A percentile compares a stretch with the other conserved stretches of the same genome.
phyloP scores from a whole-genome alignment of 2,797 vertebrate species.

The Rhynchotus rufescens region DNA sequence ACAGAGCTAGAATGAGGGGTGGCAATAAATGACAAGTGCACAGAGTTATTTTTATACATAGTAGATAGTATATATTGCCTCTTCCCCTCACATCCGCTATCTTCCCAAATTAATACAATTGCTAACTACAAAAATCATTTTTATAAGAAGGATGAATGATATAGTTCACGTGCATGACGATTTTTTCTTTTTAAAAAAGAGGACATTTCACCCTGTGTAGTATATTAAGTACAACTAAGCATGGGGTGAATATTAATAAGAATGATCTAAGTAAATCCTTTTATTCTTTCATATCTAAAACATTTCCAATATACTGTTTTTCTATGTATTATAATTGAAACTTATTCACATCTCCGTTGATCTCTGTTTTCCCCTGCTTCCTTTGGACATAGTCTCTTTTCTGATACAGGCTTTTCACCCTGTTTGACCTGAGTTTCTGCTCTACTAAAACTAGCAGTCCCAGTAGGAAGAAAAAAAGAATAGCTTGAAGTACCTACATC shows the following conservation, averaged over 20 bases:
- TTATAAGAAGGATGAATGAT: neutral
- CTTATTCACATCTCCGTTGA: neutral
- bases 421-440: neutral
- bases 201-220: neutral
- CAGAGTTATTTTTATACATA: neutral
- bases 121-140: neutral
- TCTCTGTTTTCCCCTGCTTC: neutral
- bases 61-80: conserved; percentile 1
- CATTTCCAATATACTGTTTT: neutral
- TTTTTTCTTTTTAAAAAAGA: neutral
- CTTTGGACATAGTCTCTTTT: neutral
- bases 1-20: neutral
- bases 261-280: neutral
- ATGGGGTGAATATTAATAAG: neutral
- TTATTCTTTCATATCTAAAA: neutral
- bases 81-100: neutral
- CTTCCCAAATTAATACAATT: neutral
- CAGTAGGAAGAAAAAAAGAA: neutral
- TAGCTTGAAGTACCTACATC: neutral
- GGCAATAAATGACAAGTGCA: neutral
- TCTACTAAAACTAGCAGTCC: neutral
- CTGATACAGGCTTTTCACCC: neutral
- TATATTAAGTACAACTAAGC: neutral
- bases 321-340: neutral
- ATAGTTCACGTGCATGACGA: neutral